Base-by-base conservation (phyloP, 2,113 vertebrate genomes). In the Cyanoderma ruficeps region DNA sequence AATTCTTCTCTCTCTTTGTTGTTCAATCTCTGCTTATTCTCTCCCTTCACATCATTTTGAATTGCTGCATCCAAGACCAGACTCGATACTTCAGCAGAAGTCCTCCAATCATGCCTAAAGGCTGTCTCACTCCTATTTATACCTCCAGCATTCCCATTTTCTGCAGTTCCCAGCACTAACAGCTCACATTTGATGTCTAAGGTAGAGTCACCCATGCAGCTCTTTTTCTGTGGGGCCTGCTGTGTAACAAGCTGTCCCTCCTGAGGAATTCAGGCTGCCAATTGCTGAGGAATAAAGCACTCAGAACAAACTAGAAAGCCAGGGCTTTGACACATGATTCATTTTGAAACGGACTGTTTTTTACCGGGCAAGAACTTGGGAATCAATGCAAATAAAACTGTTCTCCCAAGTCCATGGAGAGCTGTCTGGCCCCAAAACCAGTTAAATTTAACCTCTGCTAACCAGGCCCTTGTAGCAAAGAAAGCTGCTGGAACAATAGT, bases 361-460 rank as follows among this genome's bases (percentile, higher is more conserved):
- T 85, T 87, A 83, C 89, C 0, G 1, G 87, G 52, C 35, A 80
- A 83, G 60, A 86, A 55, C n/a, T 0, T 0, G 33, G 77, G 63
- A 95, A 83, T 90, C 55, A 74, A n/a, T 33, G 25, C 52, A 93
- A 90, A 81, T 87, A 93, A 85, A 96, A 92, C 39, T 67, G 25
- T 49, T 77, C 61, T 80, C 59, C 39, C 24, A 52, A 86, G 76
- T 27, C 75, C 7, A 2, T 11, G 33, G 59, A 91, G 85, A 90
- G 79, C 39, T 63, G 31, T 72, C 68, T 93, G 55, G n/a, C 35
- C 57, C 23, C 37, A 11, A 90, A 63, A 44, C 27, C 47, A 50
- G 37, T 50, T 72, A 81, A 67, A 77, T 86, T 94, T 85, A 88
- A 76, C 33, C 90, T 91, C 60, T 3, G 3, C 72, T 83, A 83